Conservation (phyloP, 1,140 invertebrate species). For the Drosophila pachea region DNA sequence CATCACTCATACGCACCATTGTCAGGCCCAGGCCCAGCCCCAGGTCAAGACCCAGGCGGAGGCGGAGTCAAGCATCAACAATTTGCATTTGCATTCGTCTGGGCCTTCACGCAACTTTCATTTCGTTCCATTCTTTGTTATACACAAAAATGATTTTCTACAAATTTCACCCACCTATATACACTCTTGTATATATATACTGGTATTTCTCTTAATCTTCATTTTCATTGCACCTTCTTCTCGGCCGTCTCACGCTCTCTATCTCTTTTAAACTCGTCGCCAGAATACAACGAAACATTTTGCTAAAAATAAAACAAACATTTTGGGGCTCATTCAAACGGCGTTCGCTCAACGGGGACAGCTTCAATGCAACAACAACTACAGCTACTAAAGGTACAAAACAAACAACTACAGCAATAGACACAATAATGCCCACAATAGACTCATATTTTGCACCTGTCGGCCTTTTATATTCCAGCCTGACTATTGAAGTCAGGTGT, state of each 20-base stretch:
- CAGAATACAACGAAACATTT: conserved; percentile 70
- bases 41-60: conserved; percentile 19
- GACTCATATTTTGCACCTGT: conserved; percentile 58
- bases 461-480: conserved; percentile 29
- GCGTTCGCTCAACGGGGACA: conserved; percentile 17
- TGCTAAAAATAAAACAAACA: conserved; percentile 76
- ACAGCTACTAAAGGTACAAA: conserved; percentile 10
- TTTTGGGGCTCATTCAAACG: conserved; percentile 63
- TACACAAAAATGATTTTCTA: conserved; percentile 57
- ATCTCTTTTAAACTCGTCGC: neutral
- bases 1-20: conserved; percentile 72
- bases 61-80: neutral
- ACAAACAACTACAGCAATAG: conserved; percentile 1
- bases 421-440: conserved; percentile 35
- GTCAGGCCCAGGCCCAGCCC: conserved; percentile 40
- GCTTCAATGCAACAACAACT: conserved; percentile 32
- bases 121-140: conserved; percentile 70
- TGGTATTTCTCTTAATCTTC: conserved; percentile 47
- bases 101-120: conserved; percentile 48
- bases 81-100: conserved; percentile 58
- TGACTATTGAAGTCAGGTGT: conserved; percentile 50
- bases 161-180: conserved; percentile 70
- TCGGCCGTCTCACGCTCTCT: conserved; percentile 39
- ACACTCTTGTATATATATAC: conserved; percentile 35
- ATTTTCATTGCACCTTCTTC: conserved; percentile 71